Conservation (phyloP, 2,888 invertebrate species). For the Tetanocera ferruginea region DNA sequence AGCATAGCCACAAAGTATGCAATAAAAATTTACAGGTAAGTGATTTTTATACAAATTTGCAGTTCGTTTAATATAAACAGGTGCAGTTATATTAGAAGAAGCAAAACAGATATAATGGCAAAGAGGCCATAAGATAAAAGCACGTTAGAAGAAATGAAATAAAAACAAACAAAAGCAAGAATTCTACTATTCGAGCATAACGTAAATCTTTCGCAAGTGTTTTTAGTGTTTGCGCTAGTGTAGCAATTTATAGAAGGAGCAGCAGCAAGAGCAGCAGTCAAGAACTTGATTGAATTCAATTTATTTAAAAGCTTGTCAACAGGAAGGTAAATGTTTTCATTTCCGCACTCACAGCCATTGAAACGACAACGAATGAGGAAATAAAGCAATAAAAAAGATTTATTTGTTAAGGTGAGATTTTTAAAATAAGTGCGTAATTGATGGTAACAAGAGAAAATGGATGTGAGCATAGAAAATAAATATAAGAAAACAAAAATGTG, state of each 20-base stretch:
- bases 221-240: background rate
- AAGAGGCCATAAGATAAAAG: background rate
- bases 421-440: constrained; percentile 18
- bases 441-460: background rate
- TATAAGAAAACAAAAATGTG: too few species aligned
- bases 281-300: constrained; percentile 60
- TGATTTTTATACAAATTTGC: constrained; percentile 64
- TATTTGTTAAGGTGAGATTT: constrained; percentile 61
- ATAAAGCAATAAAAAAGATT: constrained; percentile 63
- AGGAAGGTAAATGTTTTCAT: constrained; percentile 54
- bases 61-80: constrained; percentile 52
- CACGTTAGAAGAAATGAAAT: background rate
- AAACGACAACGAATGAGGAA: constrained; percentile 34
- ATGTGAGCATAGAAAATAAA: too few species aligned
- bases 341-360: constrained; percentile 38
- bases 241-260: constrained; percentile 14
- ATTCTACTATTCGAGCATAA: background rate
- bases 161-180: background rate
- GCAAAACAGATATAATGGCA: background rate
- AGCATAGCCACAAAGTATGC: constrained; percentile 29
- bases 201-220: constrained; percentile 24
- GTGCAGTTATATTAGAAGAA: background rate
- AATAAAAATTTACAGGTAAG: constrained; percentile 64
- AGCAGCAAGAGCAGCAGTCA: constrained; percentile 41
- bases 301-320: constrained; percentile 67